Percentiles rank a stretch among this genome's conserved stretches.
Evolutionary conservation across 2,888 invertebrate genomes (phyloP).

Genomic region (Melanchra persicariae): DNA sequence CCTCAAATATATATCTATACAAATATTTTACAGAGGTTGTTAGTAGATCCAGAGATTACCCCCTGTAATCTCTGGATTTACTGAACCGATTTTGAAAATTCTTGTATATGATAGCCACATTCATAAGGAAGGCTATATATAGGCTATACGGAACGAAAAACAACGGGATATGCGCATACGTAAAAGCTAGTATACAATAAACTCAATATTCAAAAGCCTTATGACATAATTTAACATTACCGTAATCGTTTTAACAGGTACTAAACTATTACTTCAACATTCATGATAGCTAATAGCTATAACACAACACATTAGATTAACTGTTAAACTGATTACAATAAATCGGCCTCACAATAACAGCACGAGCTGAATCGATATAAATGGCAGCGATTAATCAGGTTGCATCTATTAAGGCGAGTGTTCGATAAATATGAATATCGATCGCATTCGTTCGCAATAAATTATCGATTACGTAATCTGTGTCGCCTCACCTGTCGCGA

Average conservation of each 20-base stretch:
- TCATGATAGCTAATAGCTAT: constrained; percentile 9
- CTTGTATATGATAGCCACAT: no score
- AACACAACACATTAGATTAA: constrained; percentile 20
- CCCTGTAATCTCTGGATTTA: no score
- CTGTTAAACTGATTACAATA: constrained; percentile 42
- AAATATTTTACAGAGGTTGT: no score
- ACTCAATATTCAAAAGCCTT: not conserved
- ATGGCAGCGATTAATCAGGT: constrained; percentile 63
- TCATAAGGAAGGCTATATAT: no score
- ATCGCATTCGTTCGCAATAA: constrained; percentile 64
- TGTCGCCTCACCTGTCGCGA: constrained; percentile 72
- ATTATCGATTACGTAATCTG: constrained; percentile 74
- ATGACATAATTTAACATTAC: not conserved
- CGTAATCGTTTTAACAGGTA: not conserved
- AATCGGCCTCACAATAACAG: constrained; percentile 42
- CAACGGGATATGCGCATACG: no score
- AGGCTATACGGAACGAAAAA: no score
- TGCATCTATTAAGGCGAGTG: constrained; percentile 59
- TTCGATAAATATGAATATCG: constrained; percentile 65
- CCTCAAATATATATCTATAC: not conserved
- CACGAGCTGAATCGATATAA: constrained; percentile 57
- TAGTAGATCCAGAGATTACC: no score
- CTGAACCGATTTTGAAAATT: no score
- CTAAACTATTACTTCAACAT: not conserved
- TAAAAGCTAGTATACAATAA: not conserved